A percentile compares a stretch with the other conserved stretches of the same genome.
Evolutionary conservation across 92 coral and sea anemone species (phyloP).

Genomic region (Actinostola sp.): DNA sequence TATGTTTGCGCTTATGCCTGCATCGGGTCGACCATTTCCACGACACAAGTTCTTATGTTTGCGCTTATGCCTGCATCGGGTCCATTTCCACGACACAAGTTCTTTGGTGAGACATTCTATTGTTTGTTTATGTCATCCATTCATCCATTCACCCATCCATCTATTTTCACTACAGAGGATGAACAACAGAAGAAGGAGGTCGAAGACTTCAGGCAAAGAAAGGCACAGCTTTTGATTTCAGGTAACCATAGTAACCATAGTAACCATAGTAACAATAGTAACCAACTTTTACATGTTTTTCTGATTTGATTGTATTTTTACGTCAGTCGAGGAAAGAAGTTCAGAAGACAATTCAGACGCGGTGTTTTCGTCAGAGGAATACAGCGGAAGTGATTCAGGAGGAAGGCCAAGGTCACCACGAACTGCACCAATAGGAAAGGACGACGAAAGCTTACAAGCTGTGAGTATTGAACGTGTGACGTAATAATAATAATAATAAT

Average conservation of each 20-base stretch:
- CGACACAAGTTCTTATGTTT: too few species aligned
- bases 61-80: too few species aligned
- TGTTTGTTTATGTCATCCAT: too few species aligned
- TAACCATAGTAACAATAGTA: neutral
- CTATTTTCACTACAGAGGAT: conserved; percentile 19
- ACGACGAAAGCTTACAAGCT: conserved; percentile 66
- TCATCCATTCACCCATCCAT: too few species aligned
- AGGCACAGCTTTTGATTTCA: conserved; percentile 32
- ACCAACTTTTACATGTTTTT: neutral
- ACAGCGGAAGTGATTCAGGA: conserved; percentile 67
- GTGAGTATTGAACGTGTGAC: conserved; percentile 37
- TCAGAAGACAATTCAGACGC: conserved; percentile 54
- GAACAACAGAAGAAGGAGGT: conserved; percentile 40
- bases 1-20: too few species aligned
- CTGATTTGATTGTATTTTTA: neutral
- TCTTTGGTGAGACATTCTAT: too few species aligned
- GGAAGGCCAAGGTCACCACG: conserved; percentile 88
- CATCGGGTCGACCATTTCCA: too few species aligned
- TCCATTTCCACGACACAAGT: too few species aligned
- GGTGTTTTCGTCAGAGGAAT: conserved; percentile 43
- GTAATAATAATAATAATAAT: neutral
- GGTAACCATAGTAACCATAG: neutral
- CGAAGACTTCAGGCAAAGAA: conserved; percentile 66
- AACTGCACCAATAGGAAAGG: conserved; percentile 93
- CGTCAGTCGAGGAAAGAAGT: conserved; percentile 15